phyloP scores from a whole-genome alignment of 2,113 vertebrate species.

The Solea solea region DNA sequence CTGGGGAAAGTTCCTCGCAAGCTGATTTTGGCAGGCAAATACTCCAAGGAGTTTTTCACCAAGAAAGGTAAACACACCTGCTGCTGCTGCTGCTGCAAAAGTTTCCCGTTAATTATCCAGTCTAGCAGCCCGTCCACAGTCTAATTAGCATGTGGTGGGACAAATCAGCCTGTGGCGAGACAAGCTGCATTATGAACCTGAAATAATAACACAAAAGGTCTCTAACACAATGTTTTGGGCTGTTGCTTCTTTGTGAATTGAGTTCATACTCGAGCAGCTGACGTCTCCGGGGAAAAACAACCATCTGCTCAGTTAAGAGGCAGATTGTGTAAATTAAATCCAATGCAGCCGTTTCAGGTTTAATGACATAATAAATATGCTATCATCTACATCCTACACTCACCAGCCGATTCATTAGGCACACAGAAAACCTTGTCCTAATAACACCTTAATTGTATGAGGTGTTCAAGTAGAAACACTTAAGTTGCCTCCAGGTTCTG shows the following conservation, averaged over 20 bases:
- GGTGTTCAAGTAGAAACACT: too few species aligned
- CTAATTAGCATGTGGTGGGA: neutral
- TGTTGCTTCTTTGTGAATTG: neutral
- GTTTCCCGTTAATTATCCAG: neutral
- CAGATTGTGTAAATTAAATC: slow-evolving; percentile 16
- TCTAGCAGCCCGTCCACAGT: neutral
- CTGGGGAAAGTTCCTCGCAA: slow-evolving; percentile 97
- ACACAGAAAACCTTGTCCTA: too few species aligned
- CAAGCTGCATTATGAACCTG: neutral
- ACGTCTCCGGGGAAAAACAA: slow-evolving; percentile 17
- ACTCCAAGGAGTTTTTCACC: slow-evolving; percentile 98
- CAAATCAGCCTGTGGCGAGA: neutral
- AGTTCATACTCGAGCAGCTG: slow-evolving; percentile 4
- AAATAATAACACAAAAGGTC: neutral
- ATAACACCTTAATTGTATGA: too few species aligned
- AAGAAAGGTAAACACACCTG: slow-evolving; percentile 90
- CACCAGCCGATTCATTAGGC: neutral
- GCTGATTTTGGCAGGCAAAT: slow-evolving; percentile 94
- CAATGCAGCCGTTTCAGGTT: slow-evolving; percentile 24
- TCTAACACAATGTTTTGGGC: neutral
- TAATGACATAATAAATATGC: neutral
- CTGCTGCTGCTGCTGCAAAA: slow-evolving; percentile 8
- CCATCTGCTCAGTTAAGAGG: slow-evolving; percentile 41
- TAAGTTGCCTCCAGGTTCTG: too few species aligned
- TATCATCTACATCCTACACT: too few species aligned